Base-by-base conservation (phyloP, 2,888 invertebrate genomes). In the Xanthorhoe designata region DNA sequence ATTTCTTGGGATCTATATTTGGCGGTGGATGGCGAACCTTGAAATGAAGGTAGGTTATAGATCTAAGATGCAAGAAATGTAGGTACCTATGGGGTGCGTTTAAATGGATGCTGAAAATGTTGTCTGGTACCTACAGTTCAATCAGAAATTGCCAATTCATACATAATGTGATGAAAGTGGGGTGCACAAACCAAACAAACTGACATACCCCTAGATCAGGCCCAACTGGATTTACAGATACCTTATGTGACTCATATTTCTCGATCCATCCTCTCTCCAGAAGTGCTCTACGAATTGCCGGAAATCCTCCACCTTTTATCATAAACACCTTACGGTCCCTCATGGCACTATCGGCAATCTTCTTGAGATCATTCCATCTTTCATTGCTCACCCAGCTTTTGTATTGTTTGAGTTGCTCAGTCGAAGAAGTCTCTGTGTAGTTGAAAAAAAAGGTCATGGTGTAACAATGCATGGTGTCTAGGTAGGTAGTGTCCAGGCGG, bases 191-290 rank as follows among this genome's bases (percentile, higher is more conserved):
- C 50, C 49, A 57, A 49, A 56, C n/a, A 51, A 45, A 50, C 42
- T 29, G 17, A 63, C 62, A 62, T 65, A 65, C 65, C 59, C 60
- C 65, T 52, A 56, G 15, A 38, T 65, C 67, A 63, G 52, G 66
- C 52, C 38, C 55, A 66, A 59, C 50, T 50, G 54, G 64, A 64
- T 60, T 67, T 49, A 60, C 67, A 60, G 63, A 67, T 83, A 94
- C 90, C 90, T 90, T 93, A 76, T 89, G 88, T 3, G 91, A 86
- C 76, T 95, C 95, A 73, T 92, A 92, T 85, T 96, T 96, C 79
- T 96, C 96, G 9, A 96, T 83, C 97, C 97, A 97, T 0, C 97
- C 96, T 52, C 97, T 91, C 50, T 95, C 94, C 3, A 95, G 83
- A 7, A 97, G 89, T 0, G 97, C 96, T 68, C 95, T 94, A 4